Conservation (phyloP, 2,888 invertebrate genomes). For the Tetragnatha montana region DNA sequence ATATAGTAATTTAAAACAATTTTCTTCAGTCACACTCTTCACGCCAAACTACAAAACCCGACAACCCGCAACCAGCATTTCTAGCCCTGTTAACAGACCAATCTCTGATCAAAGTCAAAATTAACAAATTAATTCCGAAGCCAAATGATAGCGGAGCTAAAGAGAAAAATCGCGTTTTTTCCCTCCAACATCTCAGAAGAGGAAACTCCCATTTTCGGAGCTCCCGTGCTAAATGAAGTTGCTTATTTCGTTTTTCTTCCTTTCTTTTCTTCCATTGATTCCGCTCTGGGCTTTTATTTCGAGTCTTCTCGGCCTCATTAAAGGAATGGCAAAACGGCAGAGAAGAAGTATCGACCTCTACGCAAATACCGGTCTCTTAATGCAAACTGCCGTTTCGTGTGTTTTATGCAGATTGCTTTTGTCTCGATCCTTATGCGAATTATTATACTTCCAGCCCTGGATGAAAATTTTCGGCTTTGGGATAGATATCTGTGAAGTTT, state of each 20-base stretch:
- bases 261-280: background rate
- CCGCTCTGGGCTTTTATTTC: background rate
- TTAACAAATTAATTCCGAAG: background rate
- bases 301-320: background rate
- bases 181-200: background rate
- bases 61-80: too few relatives aligned
- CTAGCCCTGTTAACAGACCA: too few relatives aligned
- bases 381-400: background rate
- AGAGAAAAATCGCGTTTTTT: background rate
- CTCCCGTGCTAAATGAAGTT: background rate
- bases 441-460: background rate
- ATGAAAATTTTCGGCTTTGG: background rate
- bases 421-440: background rate
- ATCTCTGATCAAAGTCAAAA: background rate
- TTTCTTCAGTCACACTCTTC: too few relatives aligned
- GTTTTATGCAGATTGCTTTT: background rate
- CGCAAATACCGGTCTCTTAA: background rate
- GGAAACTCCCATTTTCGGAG: background rate
- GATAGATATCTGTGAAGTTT: background rate
- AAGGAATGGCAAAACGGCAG: background rate
- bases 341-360: background rate
- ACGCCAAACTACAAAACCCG: too few relatives aligned
- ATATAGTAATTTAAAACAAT: too few relatives aligned
- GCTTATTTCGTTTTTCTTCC: background rate
- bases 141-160: background rate